Base-by-base conservation (phyloP, 2,888 invertebrate species). In the Cataglyphis altisquamis region DNA sequence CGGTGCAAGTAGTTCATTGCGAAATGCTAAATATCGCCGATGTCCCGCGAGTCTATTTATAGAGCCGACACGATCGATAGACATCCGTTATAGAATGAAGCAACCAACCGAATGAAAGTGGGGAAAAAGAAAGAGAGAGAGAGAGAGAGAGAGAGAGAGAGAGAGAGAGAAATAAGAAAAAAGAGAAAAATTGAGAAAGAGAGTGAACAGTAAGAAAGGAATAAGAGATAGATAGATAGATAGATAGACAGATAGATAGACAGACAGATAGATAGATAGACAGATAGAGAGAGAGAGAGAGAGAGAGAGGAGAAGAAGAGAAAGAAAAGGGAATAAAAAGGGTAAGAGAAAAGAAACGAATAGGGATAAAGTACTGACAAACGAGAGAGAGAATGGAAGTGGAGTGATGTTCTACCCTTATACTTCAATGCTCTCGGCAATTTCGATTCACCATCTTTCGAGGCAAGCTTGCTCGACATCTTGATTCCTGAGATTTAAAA, bases 1-100 rank as follows among this genome's bases (percentile, higher is more conserved):
- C 78, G 67, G 70, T 80, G 86, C 75, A 83, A 78, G 87, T 88
- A 89, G 86, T 91, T 91, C 87, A 84, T 89, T 86, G 90, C 85
- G 89, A 92, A 92, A 93, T 90, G 90, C 87, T 92, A 92, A 93
- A 92, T 92, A 92, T 89, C 90, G 84, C 75, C 87, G 87, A 89
- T 90, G 87, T 90, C 66, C 88, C 84, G 86, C 82, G 87, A 73
- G 84, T 88, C 92, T 92, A 93, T 93, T 93, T 93, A 92, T 91
- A 93, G 92, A 89, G 66, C 18, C 70, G 82, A 57, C 72, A 86
- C 91, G 93, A 89, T 93, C 93, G 92, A 93, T 93, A 91, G 80
- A 84, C 80, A 87, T 74, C 85, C 84, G 81, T 66, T 89, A 86
- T 88, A 88, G 86, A 70, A 83, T 68, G 82, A 39, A 77, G 52